Evolutionary conservation across 2,113 vertebrate species (phyloP).

Genomic region (Prietella phreatophila): DNA sequence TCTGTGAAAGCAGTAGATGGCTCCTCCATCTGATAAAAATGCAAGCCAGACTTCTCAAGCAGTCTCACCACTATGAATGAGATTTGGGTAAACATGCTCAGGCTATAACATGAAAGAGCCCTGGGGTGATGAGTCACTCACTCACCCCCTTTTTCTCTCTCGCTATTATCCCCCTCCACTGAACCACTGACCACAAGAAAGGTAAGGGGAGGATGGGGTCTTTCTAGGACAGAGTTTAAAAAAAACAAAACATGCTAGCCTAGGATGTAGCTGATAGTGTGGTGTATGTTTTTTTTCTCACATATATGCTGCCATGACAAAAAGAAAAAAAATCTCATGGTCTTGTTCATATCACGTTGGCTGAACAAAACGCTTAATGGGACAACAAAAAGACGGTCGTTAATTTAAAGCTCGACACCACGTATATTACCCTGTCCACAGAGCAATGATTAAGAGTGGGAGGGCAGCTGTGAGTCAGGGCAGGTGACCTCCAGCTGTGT

Average conservation of each 20-base stretch:
- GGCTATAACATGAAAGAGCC: conserved; percentile 55
- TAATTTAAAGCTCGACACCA: conserved; percentile 13
- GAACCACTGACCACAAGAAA: conserved; percentile 59
- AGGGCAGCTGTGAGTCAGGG: background rate
- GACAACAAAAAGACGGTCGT: conserved; percentile 2
- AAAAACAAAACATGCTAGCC: conserved; percentile 19
- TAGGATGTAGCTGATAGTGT: conserved; percentile 6
- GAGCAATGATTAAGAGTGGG: conserved; percentile 15
- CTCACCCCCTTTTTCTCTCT: conserved; percentile 2
- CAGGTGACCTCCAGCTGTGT: conserved; percentile 25
- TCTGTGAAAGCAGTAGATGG: background rate
- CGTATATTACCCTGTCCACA: conserved; percentile 14
- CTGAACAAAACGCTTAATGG: background rate
- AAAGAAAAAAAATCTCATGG: background rate
- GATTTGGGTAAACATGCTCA: conserved; percentile 47
- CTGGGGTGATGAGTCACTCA: conserved; percentile 54
- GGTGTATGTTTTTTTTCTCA: background rate
- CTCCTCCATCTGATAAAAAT: conserved; percentile 51
- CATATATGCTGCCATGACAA: background rate
- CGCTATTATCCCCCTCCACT: conserved; percentile 15
- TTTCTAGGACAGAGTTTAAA: background rate
- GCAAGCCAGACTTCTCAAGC: conserved; percentile 49
- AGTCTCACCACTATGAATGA: conserved; percentile 33
- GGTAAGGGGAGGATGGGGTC: conserved; percentile 9
- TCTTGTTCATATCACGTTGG: background rate